phyloP scores from a whole-genome alignment of 2,888 invertebrate species.

The Carpatolechia fugitivella region DNA sequence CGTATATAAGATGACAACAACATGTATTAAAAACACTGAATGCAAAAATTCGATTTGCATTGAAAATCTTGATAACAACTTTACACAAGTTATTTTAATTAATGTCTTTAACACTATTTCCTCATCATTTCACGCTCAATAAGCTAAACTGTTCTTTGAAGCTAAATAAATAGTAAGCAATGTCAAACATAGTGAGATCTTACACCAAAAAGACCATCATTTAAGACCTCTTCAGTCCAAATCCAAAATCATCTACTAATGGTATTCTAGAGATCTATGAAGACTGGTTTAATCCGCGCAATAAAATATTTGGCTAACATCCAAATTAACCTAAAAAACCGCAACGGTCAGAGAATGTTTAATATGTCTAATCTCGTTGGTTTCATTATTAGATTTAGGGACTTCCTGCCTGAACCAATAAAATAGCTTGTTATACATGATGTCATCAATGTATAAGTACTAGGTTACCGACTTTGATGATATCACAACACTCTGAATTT shows the following conservation, averaged over 20 bases:
- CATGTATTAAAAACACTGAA: too few species aligned
- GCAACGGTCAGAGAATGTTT: constrained; percentile 21
- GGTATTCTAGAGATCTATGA: background rate
- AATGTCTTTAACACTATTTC: constrained; percentile 2
- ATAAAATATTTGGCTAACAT: constrained; percentile 25
- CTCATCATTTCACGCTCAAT: background rate
- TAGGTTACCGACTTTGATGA: too few species aligned
- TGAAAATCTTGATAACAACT: too few species aligned
- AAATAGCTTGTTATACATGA: background rate
- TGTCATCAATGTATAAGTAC: constrained; percentile 10
- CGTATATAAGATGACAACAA: too few species aligned
- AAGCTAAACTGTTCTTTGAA: background rate
- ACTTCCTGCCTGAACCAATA: constrained; percentile 3
- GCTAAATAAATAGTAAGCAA: too few species aligned
- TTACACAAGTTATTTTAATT: too few species aligned
- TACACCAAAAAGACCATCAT: background rate
- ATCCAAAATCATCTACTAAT: background rate
- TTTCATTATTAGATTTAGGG: background rate
- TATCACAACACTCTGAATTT: too few species aligned
- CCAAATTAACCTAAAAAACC: constrained; percentile 24
- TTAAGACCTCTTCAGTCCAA: background rate
- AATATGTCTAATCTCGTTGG: constrained; percentile 9
- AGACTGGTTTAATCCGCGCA: constrained; percentile 19
- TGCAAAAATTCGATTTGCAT: too few species aligned
- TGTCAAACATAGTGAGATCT: constrained; percentile 9